Percentiles rank a stretch among this genome's conserved stretches.
These are phyloP conservation scores for Potamilus streckersoni DNA, from an alignment of 1,140 invertebrate genomes.

Conservation along the genomic window DNA sequence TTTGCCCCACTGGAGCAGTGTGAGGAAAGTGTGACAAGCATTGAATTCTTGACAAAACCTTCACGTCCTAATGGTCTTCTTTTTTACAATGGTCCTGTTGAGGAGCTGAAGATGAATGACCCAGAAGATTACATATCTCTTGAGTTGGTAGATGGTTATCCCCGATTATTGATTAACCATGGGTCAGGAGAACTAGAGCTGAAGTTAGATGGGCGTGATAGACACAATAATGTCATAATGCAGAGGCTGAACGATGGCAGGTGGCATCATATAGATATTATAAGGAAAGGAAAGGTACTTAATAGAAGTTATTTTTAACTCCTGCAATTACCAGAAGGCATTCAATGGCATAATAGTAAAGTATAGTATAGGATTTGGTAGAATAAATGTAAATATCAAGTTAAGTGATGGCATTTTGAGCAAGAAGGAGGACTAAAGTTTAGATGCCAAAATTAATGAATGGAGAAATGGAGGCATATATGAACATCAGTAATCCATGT, in stretches of 20 bases:
- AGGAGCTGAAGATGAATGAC: constrained; percentile 69
- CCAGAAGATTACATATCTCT: constrained; percentile 89
- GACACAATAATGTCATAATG: constrained; percentile 65
- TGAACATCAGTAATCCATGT: too few relatives aligned
- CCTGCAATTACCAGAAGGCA: too few relatives aligned
- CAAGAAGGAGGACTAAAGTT: too few relatives aligned
- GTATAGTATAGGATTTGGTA: too few relatives aligned
- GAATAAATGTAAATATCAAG: too few relatives aligned
- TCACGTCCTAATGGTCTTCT: constrained; percentile 83
- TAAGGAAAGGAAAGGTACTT: constrained; percentile 88
- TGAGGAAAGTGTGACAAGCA: constrained; percentile 91
- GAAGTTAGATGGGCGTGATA: constrained; percentile 76
- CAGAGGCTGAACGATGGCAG: constrained; percentile 90
- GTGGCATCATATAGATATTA: constrained; percentile 95
- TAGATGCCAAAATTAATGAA: too few relatives aligned
- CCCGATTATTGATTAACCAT: constrained; percentile 91
- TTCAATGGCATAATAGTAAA: too few relatives aligned
- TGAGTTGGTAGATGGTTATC: constrained; percentile 90
- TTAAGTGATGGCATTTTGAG: too few relatives aligned
- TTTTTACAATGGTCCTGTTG: constrained; percentile 95
- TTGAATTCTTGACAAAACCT: constrained; percentile 94
- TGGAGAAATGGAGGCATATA: too few relatives aligned
- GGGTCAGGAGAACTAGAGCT: constrained; percentile 93
- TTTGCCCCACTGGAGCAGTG: constrained; percentile 96
- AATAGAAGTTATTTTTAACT: background rate